Percentiles rank a stretch among this genome's conserved stretches.
phyloP scores from a whole-genome alignment of 2,113 vertebrate genomes.

The Cyphomyrus plagiostoma region DNA sequence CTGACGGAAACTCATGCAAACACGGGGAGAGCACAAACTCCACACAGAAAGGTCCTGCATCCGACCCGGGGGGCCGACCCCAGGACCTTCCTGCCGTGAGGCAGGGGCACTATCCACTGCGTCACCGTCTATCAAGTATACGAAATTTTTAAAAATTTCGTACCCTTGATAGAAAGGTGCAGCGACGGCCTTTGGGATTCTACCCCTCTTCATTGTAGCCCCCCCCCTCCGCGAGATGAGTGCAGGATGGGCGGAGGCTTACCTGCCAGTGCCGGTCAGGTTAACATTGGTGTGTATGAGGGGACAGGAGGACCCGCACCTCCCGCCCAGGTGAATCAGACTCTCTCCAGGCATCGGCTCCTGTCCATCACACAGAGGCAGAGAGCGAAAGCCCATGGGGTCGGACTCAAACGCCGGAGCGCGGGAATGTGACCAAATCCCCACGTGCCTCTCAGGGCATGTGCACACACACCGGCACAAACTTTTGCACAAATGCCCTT shows the following conservation, averaged over 20 bases:
- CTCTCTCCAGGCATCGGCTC: conserved; percentile 40
- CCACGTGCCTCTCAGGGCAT: not conserved
- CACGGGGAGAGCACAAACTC: no score
- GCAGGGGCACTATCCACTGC: no score
- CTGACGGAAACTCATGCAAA: no score
- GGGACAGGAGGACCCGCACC: conserved; percentile 49
- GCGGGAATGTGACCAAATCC: not conserved
- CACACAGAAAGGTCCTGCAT: no score
- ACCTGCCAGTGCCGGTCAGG: conserved; percentile 40
- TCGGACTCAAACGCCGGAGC: not conserved
- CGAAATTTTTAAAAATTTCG: not conserved
- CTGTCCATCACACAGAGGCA: conserved; percentile 28
- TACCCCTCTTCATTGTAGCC: not conserved
- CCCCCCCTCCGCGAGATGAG: not conserved
- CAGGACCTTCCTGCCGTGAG: no score
- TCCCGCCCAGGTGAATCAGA: conserved; percentile 50
- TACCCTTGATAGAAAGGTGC: not conserved
- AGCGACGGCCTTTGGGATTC: not conserved
- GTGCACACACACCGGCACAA: not conserved
- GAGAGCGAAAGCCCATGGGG: not conserved
- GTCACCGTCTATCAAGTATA: no score
- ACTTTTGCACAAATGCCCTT: not conserved
- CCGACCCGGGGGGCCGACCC: no score
- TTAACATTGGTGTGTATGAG: conserved; percentile 46
- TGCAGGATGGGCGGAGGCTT: not conserved